Percentiles rank a stretch among this genome's conserved stretches.
phyloP scores from a whole-genome alignment of 2,113 vertebrate species.

The Notothenia coriiceps region DNA sequence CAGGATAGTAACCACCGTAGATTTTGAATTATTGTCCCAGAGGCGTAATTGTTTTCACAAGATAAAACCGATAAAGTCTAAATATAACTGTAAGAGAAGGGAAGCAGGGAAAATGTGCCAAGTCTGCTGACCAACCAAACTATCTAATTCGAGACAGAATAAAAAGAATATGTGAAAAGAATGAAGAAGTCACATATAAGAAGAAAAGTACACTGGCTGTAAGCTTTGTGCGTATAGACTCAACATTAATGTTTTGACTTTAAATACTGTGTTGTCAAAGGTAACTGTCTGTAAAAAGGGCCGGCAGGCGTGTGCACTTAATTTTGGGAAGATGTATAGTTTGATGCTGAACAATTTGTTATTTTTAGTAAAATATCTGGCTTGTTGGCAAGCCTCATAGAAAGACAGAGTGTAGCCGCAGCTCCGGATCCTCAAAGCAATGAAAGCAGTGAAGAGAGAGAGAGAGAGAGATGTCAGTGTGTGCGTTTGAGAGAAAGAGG shows the following conservation, averaged over 20 bases:
- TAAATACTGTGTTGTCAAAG: background rate
- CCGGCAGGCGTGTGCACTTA: slow-evolving; percentile 1
- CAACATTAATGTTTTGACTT: background rate
- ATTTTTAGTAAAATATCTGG: slow-evolving; percentile 52
- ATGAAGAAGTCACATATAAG: slow-evolving; percentile 7
- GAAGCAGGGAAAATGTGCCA: background rate
- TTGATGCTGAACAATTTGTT: slow-evolving; percentile 46
- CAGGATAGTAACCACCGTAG: background rate
- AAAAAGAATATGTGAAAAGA: background rate
- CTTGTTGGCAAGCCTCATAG: slow-evolving; percentile 53
- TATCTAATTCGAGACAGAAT: slow-evolving; percentile 1
- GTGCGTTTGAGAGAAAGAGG: slow-evolving; percentile 65
- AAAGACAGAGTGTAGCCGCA: slow-evolving; percentile 36
- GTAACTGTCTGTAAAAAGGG: background rate
- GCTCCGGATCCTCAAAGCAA: slow-evolving; percentile 52
- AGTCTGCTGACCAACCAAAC: background rate
- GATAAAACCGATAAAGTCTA: too few species aligned
- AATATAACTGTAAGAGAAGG: background rate
- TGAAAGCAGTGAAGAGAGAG: slow-evolving; percentile 31
- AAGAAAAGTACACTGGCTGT: slow-evolving; percentile 1
- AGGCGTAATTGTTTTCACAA: too few species aligned
- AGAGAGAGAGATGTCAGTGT: slow-evolving; percentile 62
- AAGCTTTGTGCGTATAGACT: background rate
- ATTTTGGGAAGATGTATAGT: slow-evolving; percentile 37
- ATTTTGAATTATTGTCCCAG: too few species aligned